These are phyloP conservation scores for Melipona bicolor DNA, from an alignment of 2,888 invertebrate genomes.

Conservation along the genomic window DNA sequence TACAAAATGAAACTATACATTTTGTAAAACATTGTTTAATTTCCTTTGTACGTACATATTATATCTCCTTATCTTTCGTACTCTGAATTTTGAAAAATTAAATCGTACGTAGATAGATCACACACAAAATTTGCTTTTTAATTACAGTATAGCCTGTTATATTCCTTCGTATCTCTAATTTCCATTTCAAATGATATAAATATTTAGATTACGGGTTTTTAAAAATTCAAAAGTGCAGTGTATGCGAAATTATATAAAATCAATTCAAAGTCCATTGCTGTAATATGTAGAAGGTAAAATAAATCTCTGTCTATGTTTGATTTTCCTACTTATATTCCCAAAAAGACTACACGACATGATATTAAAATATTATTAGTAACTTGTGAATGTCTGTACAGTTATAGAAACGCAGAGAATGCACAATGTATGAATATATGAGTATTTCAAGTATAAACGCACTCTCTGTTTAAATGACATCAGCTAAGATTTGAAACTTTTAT, in stretches of 20 bases:
- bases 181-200: not conserved
- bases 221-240: not conserved
- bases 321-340: not conserved
- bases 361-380: not conserved
- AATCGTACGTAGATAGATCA: not conserved
- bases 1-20: not conserved
- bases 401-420: not conserved
- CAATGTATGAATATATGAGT: not conserved
- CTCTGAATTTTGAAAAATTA: not conserved
- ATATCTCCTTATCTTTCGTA: not conserved
- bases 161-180: not conserved
- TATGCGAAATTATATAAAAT: not conserved
- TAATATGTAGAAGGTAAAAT: not conserved
- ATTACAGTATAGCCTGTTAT: not conserved
- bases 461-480: not conserved
- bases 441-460: not conserved
- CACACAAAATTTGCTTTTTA: not conserved
- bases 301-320: not conserved
- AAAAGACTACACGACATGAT: too few relatives aligned
- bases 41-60: not conserved
- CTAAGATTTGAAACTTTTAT: not conserved
- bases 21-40: not conserved
- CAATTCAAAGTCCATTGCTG: not conserved
- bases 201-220: not conserved
- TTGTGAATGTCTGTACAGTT: not conserved